phyloP scores from a whole-genome alignment of 1,140 invertebrate genomes.

The Monochamus saltuarius region DNA sequence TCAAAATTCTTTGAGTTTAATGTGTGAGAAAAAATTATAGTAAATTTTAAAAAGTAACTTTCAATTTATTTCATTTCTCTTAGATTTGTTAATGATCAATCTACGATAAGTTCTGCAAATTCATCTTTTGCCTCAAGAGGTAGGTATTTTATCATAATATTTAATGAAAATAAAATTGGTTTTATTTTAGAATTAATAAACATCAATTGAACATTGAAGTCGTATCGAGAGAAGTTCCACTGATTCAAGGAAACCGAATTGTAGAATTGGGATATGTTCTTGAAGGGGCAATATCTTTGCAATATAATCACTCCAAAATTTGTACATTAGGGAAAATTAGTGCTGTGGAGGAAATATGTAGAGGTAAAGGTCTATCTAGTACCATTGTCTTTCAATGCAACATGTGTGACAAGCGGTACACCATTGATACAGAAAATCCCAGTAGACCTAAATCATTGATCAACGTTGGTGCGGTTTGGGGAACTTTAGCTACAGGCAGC shows the following conservation, averaged over 20 bases:
- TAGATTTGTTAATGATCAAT: too few relatives aligned
- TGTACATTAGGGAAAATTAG: constrained; percentile 2
- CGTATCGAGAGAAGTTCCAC: not conserved
- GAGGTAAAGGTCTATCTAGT: constrained; percentile 7
- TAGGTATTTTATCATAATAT: too few relatives aligned
- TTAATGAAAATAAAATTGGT: too few relatives aligned
- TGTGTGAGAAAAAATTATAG: too few relatives aligned
- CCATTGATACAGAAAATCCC: constrained; percentile 8
- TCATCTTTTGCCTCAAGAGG: too few relatives aligned
- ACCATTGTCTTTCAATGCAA: constrained; percentile 11
- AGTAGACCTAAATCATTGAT: constrained; percentile 1
- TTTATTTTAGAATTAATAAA: constrained; percentile 1
- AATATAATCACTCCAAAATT: constrained; percentile 14
- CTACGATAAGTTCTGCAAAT: too few relatives aligned
- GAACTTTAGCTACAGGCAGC: constrained; percentile 8
- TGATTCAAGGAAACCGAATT: constrained; percentile 1
- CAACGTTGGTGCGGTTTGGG: constrained; percentile 11
- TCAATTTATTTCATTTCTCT: too few relatives aligned
- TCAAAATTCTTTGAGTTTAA: too few relatives aligned
- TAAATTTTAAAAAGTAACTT: too few relatives aligned
- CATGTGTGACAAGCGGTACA: constrained; percentile 2
- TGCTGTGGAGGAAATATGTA: constrained; percentile 5
- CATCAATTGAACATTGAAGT: constrained; percentile 1
- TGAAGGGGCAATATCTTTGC: constrained; percentile 7
- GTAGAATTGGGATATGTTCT: constrained; percentile 5